phyloP scores from a whole-genome alignment of 2,888 invertebrate genomes.

The Gortyna flavago region DNA sequence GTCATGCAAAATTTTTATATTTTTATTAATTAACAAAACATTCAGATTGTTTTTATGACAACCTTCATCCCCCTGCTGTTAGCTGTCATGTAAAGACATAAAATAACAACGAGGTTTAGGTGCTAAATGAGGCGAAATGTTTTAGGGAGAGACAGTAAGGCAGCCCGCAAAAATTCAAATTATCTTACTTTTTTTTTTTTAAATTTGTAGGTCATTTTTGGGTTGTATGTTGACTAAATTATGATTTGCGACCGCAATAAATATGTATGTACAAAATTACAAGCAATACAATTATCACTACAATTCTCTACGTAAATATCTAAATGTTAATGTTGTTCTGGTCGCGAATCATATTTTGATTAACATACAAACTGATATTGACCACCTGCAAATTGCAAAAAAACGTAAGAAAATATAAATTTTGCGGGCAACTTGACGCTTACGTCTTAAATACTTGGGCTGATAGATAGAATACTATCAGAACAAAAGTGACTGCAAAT shows the following conservation, averaged over 20 bases:
- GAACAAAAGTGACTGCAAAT: not conserved
- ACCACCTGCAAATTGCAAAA: not conserved
- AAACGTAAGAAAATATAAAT: not conserved
- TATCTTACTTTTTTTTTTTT: not conserved
- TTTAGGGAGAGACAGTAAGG: not conserved
- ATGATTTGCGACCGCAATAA: not conserved
- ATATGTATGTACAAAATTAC: not conserved
- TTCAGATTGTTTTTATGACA: slow-evolving; percentile 14
- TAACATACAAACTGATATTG: not conserved
- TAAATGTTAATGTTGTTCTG: not conserved
- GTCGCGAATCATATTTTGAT: not conserved
- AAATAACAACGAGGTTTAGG: not conserved
- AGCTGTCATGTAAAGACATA: slow-evolving; percentile 9
- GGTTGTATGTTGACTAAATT: not conserved
- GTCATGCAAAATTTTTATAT: not conserved
- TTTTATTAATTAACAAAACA: not conserved
- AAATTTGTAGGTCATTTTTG: not conserved
- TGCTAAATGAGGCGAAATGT: not conserved
- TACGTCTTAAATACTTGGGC: not conserved
- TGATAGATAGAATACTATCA: not conserved
- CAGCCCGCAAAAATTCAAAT: not conserved
- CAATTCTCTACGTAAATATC: not conserved
- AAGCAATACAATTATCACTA: too few relatives aligned
- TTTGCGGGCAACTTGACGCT: not conserved
- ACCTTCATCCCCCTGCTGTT: not conserved